Evolutionary conservation across 2,797 vertebrate genomes (phyloP).

Genomic region (Anomalospiza imberbis): DNA sequence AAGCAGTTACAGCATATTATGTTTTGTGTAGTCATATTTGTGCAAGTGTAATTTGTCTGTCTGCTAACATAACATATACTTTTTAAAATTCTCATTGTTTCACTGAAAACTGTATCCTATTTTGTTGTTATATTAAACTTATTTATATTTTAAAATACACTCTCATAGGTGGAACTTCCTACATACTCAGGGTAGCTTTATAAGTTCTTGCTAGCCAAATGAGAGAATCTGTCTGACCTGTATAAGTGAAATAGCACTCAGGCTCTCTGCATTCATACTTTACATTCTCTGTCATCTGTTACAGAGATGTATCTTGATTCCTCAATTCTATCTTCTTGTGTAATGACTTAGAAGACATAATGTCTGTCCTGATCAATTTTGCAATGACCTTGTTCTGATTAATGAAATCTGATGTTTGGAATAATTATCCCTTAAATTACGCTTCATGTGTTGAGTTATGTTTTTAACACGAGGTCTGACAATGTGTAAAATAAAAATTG

Average conservation of each 20-base stretch:
- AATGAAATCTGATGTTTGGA: not conserved
- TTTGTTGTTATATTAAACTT: not conserved
- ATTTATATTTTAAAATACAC: not conserved
- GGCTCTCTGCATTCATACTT: not conserved
- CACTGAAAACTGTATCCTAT: not conserved
- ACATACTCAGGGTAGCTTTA: not conserved
- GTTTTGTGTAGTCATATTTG: not conserved
- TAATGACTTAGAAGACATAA: conserved; percentile 50
- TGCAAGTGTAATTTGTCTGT: not conserved
- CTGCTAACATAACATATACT: not conserved
- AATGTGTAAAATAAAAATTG: conserved; percentile 12
- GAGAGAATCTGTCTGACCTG: not conserved
- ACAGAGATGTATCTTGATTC: not conserved
- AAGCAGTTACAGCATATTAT: not conserved
- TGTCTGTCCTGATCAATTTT: conserved; percentile 22
- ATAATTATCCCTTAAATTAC: conserved; percentile 26
- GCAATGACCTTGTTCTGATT: conserved; percentile 19
- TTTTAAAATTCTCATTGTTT: not conserved
- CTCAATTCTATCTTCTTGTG: conserved; percentile 37
- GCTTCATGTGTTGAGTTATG: not conserved
- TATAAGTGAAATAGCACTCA: not conserved
- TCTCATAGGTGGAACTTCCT: not conserved
- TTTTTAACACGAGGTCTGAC: not conserved
- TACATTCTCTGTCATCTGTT: not conserved
- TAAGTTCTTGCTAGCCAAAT: not conserved